Base-by-base conservation (phyloP, 1,140 invertebrate species). In the Tetragnatha versicolor region DNA sequence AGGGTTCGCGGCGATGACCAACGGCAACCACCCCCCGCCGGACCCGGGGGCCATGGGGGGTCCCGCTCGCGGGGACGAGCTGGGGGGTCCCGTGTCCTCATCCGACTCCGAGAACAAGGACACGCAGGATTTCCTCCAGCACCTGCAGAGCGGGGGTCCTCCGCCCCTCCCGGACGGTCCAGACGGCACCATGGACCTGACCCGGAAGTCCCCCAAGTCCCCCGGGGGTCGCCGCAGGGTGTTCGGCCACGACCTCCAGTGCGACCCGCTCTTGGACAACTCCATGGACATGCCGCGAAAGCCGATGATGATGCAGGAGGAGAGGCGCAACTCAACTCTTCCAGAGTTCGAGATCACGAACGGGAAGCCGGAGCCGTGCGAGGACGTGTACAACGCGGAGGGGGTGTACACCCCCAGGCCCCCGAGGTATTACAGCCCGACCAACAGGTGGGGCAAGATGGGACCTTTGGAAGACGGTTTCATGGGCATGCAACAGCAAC, bases 81-180 rank as follows among this genome's bases (percentile, higher is more conserved):
- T 75, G 4, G 68, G 65, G 12, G 76, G 70, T 58, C 79, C 63
- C 0, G 72, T 63, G 27, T 80, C 79, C 33, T n/a, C n/a, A n/a
- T 76, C 70, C 35, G 79, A 80, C 42, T 80, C 79, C 10, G 79
- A 80, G 17, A 80, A 80, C 10, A 80, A 75, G 27, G 79, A 80
- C n/a, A 69, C 69, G 0, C 79, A 80, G 25, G 79, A 80, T 31
- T 80, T 72, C 7, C 49, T 76, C 17, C 58, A 72, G 29, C 78
- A 72, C 25, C 53, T 79, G 2, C 65, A 65, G 10, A 58, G 55
- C 14, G 47, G 47, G 9, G 73, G 65, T 2, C 63, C 76, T 6
- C 58, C 72, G 2, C n/a, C n/a, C n/a, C 45, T 31, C 5, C 10
- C 69, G 2, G 63, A 63, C 4, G 63, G 58, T n/a, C 63, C 76